phyloP scores from a whole-genome alignment of 2,113 vertebrate genomes.

The Taxidea taxus region DNA sequence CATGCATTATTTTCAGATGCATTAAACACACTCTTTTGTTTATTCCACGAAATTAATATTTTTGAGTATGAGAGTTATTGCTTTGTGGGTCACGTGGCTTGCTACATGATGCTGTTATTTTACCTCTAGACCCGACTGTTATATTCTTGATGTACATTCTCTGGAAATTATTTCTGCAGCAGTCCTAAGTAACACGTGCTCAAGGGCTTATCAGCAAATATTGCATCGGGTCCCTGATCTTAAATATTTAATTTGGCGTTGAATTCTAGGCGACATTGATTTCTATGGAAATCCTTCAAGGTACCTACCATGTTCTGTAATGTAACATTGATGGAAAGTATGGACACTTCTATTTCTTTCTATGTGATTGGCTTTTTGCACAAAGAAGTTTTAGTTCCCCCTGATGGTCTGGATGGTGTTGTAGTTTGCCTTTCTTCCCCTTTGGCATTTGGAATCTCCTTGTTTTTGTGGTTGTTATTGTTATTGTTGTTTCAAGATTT shows the following conservation, averaged over 20 bases:
- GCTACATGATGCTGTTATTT: rapidly evolving
- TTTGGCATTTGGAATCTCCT: not conserved
- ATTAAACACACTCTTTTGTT: rapidly evolving
- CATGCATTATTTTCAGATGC: not conserved
- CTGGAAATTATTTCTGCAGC: not conserved
- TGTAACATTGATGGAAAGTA: not conserved
- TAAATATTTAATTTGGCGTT: not conserved
- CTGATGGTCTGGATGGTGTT: rapidly evolving
- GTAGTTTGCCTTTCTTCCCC: not conserved
- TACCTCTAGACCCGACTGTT: not conserved
- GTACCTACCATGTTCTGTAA: not conserved
- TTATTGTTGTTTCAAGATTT: too few relatives aligned
- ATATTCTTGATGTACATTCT: not conserved
- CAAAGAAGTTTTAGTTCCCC: not conserved
- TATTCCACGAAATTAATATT: not conserved
- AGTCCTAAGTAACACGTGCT: not conserved
- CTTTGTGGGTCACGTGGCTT: not conserved
- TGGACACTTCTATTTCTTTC: not conserved
- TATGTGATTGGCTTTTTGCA: not conserved
- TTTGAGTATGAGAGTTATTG: rapidly evolving
- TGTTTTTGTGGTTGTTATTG: too few relatives aligned
- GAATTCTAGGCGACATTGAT: not conserved
- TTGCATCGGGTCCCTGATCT: not conserved
- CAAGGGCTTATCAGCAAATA: not conserved
- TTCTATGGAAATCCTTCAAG: not conserved